phyloP scores from a whole-genome alignment of 2,888 invertebrate species.

The Cantharis rufa region DNA sequence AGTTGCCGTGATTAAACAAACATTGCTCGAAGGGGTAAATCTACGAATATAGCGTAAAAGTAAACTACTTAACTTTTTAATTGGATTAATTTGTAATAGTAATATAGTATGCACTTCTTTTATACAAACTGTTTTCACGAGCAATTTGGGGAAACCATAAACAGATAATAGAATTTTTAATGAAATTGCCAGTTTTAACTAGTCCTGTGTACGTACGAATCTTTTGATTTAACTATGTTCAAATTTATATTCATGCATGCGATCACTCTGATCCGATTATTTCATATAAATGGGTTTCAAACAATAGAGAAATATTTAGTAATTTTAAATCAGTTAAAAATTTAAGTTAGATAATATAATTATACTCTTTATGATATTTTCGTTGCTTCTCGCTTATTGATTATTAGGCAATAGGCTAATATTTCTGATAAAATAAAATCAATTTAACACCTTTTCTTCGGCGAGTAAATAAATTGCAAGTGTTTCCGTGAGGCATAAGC shows the following conservation, averaged over 20 bases:
- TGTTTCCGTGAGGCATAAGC: conserved; percentile 5
- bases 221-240: not conserved
- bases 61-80: not conserved
- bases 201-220: not conserved
- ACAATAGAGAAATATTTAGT: not conserved
- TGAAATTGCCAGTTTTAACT: conserved; percentile 20
- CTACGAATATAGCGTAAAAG: not conserved
- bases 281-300: not conserved
- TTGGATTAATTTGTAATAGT: not conserved
- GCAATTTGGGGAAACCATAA: conserved; percentile 19
- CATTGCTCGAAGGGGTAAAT: not conserved
- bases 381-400: not conserved
- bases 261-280: not conserved
- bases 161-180: conserved; percentile 27
- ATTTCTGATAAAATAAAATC: not conserved
- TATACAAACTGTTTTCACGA: not conserved
- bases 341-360: too few species aligned
- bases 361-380: too few species aligned
- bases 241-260: conserved; percentile 5
- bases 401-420: not conserved
- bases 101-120: not conserved
- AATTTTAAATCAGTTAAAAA: not conserved
- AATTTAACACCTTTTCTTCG: not conserved
- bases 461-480: not conserved
- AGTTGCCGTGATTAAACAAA: not conserved